phyloP scores from a whole-genome alignment of 1,140 invertebrate genomes.

The Riptortus pedestris region DNA sequence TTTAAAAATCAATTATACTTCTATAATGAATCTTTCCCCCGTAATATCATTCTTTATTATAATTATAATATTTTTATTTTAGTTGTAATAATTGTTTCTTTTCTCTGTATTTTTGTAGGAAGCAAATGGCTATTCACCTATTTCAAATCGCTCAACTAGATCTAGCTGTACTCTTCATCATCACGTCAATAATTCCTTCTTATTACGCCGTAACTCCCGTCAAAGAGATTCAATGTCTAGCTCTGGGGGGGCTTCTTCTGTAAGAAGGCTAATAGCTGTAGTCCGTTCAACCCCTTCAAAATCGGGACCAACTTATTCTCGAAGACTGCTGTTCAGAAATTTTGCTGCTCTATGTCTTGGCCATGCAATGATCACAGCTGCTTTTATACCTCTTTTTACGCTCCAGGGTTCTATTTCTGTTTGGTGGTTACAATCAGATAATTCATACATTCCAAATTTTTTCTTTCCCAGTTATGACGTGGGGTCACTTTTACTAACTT shows the following conservation, averaged over 20 bases:
- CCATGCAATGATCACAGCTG: slow-evolving; percentile 48
- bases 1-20: too few relatives aligned
- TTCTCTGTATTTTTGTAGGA: slow-evolving; percentile 36
- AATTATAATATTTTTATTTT: background rate
- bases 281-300: slow-evolving; percentile 36
- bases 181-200: slow-evolving; percentile 35
- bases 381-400: slow-evolving; percentile 50
- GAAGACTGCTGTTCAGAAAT: slow-evolving; percentile 39
- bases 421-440: slow-evolving; percentile 34
- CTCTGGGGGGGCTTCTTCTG: slow-evolving; percentile 55
- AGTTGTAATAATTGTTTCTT: background rate
- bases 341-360: slow-evolving; percentile 46
- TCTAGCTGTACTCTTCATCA: slow-evolving; percentile 39
- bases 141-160: slow-evolving; percentile 43
- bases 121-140: slow-evolving; percentile 49
- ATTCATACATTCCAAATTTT: slow-evolving; percentile 14
- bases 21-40: too few relatives aligned
- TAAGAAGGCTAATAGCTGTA: slow-evolving; percentile 51
- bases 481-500: slow-evolving; percentile 44
- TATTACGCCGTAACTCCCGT: slow-evolving; percentile 35
- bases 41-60: too few relatives aligned
- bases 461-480: slow-evolving; percentile 35
- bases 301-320: slow-evolving; percentile 38
- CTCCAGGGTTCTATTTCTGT: slow-evolving; percentile 39
- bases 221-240: slow-evolving; percentile 53